Percentiles rank a stretch among this genome's conserved stretches.
Conservation (phyloP, 2,888 invertebrate species). For the Apoderus coryli region DNA sequence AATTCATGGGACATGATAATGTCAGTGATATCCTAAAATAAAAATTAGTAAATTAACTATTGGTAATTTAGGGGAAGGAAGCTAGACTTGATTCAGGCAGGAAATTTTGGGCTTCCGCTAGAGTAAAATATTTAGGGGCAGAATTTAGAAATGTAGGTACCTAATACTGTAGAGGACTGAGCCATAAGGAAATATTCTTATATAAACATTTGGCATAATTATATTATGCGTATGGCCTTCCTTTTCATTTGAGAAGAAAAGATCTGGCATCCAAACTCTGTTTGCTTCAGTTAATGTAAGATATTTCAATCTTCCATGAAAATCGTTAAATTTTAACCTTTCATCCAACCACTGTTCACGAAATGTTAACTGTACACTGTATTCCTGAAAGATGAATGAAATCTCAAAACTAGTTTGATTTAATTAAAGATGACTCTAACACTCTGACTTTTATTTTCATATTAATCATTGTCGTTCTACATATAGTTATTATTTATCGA, state of each 20-base stretch:
- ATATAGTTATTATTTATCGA: too few relatives aligned
- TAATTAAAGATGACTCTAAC: too few relatives aligned
- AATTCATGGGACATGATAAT: slow-evolving; percentile 93
- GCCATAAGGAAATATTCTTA: slow-evolving; percentile 89
- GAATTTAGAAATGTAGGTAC: too few relatives aligned
- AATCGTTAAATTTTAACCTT: slow-evolving; percentile 77
- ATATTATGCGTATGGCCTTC: slow-evolving; percentile 95
- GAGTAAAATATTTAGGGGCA: too few relatives aligned
- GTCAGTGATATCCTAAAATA: slow-evolving; percentile 78
- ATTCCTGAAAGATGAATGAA: slow-evolving; percentile 81
- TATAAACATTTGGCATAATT: slow-evolving; percentile 95
- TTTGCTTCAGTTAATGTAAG: slow-evolving; percentile 86
- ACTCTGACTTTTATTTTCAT: too few relatives aligned
- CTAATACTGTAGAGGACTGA: slow-evolving; percentile 90
- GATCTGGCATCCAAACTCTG: slow-evolving; percentile 96
- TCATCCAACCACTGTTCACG: slow-evolving; percentile 96
- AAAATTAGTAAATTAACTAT: slow-evolving; percentile 7
- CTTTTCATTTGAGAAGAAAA: slow-evolving; percentile 96
- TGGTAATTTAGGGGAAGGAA: too few relatives aligned
- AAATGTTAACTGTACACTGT: slow-evolving; percentile 94
- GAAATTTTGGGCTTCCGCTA: too few relatives aligned
- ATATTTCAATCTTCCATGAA: slow-evolving; percentile 78
- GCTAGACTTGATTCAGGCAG: neutral
- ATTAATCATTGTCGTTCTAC: too few relatives aligned
- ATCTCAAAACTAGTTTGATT: too few relatives aligned